These are phyloP conservation scores for Therioaphis trifolii DNA, from an alignment of 2,888 invertebrate species.

Conservation along the genomic window DNA sequence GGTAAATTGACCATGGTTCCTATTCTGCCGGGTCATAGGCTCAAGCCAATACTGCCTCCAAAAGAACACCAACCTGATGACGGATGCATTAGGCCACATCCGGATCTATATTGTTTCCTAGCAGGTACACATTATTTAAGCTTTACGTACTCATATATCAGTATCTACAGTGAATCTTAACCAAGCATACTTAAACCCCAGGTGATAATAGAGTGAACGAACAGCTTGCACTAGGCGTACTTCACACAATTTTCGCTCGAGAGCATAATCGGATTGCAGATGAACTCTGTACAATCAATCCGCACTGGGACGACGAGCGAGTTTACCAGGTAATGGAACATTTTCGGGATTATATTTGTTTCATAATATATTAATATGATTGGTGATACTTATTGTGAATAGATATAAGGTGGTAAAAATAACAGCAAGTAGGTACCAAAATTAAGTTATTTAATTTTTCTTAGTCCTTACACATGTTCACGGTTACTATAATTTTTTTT, in stretches of 20 bases:
- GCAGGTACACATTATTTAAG: conserved; percentile 69
- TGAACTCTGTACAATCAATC: conserved; percentile 74
- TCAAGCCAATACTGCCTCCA: conserved; percentile 70
- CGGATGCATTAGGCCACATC: conserved; percentile 69
- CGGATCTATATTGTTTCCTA: conserved; percentile 69
- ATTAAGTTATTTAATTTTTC: too few species aligned
- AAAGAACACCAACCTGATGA: conserved; percentile 70
- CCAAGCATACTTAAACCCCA: not conserved
- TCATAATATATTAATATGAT: too few species aligned
- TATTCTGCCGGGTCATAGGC: conserved; percentile 67
- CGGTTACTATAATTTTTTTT: too few species aligned
- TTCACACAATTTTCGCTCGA: conserved; percentile 82
- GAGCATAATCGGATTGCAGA: conserved; percentile 87
- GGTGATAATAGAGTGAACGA: conserved; percentile 84
- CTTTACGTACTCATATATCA: not conserved
- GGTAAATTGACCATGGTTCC: conserved; percentile 76
- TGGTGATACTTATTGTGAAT: too few species aligned
- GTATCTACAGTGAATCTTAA: not conserved
- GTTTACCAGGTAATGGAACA: conserved; percentile 74
- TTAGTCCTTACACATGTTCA: too few species aligned
- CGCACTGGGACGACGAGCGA: conserved; percentile 80
- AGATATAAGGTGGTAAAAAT: too few species aligned
- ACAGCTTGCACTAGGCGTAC: conserved; percentile 78
- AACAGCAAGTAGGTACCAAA: too few species aligned
- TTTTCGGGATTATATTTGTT: too few species aligned